Evolutionary conservation across 2,888 invertebrate genomes (phyloP).

Genomic region (Omphaloscelis lunosa): DNA sequence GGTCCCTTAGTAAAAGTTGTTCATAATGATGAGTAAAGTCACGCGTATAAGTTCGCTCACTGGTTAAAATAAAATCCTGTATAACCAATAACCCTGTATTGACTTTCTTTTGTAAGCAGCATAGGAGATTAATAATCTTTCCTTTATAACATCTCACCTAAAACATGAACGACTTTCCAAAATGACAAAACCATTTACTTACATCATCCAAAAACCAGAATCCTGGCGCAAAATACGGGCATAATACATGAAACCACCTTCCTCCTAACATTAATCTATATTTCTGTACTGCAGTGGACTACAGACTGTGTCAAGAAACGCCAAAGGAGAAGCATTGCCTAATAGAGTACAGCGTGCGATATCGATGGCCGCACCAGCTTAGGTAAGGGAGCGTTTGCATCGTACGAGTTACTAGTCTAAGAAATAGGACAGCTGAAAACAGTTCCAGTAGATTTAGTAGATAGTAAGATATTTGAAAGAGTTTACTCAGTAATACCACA

Average conservation of each 20-base stretch:
- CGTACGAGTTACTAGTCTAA: slow-evolving; percentile 8
- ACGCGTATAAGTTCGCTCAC: no score
- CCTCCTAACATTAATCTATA: slow-evolving; percentile 14
- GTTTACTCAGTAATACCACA: not conserved
- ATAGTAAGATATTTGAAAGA: not conserved
- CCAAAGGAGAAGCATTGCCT: slow-evolving; percentile 74
- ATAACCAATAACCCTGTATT: no score
- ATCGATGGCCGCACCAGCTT: slow-evolving; percentile 75
- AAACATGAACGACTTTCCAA: not conserved
- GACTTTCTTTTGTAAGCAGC: not conserved
- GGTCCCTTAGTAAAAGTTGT: no score
- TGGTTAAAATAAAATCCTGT: no score
- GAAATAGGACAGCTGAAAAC: not conserved
- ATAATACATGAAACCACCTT: no score
- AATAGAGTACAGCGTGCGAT: slow-evolving; percentile 73
- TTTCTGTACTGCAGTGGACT: slow-evolving; percentile 66
- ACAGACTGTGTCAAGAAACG: slow-evolving; percentile 67
- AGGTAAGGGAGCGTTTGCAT: slow-evolving; percentile 68
- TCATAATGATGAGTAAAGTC: no score
- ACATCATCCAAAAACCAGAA: no score
- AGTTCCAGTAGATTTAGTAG: not conserved
- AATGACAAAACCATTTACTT: not conserved
- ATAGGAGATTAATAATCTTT: not conserved
- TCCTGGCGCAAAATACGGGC: not conserved
- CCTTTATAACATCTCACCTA: not conserved